phyloP scores from a whole-genome alignment of 2,888 invertebrate genomes.

The Pachydiplax longipennis region DNA sequence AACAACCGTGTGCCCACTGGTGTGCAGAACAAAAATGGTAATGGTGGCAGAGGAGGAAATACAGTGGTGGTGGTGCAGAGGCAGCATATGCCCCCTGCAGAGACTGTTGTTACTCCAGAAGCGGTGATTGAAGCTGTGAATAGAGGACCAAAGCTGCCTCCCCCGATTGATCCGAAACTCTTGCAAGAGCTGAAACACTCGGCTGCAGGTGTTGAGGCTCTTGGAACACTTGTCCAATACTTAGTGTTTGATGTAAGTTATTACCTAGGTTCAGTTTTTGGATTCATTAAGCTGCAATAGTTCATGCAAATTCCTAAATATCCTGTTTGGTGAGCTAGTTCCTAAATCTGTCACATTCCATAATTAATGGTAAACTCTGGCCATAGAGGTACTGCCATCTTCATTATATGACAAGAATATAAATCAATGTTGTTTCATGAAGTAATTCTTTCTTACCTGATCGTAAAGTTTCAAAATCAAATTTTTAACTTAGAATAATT shows the following conservation, averaged over 20 bases:
- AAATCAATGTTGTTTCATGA: too few species aligned
- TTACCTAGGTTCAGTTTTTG: too few species aligned
- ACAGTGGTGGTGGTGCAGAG: conserved; percentile 52
- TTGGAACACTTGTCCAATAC: conserved; percentile 85
- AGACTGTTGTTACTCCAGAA: neutral
- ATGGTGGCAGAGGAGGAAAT: conserved; percentile 55
- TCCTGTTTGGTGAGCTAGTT: too few species aligned
- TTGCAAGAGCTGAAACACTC: conserved; percentile 58
- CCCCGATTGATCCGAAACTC: conserved; percentile 57
- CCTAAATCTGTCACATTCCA: too few species aligned
- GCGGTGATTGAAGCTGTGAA: conserved; percentile 54
- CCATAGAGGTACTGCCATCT: too few species aligned
- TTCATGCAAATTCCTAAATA: too few species aligned
- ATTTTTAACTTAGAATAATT: too few species aligned
- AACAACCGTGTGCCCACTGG: neutral
- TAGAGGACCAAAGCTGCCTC: conserved; percentile 49
- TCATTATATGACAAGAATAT: too few species aligned
- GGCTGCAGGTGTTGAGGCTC: conserved; percentile 79
- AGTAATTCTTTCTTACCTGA: too few species aligned
- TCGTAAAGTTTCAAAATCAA: too few species aligned
- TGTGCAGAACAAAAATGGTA: conserved; percentile 49
- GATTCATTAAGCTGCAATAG: too few species aligned
- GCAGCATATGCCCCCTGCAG: neutral
- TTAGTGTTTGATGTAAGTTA: conserved; percentile 68
- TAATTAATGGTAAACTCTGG: too few species aligned